These are phyloP conservation scores for Platycercus adscitus DNA, from an alignment of 2,113 vertebrate genomes.

Conservation along the genomic window DNA sequence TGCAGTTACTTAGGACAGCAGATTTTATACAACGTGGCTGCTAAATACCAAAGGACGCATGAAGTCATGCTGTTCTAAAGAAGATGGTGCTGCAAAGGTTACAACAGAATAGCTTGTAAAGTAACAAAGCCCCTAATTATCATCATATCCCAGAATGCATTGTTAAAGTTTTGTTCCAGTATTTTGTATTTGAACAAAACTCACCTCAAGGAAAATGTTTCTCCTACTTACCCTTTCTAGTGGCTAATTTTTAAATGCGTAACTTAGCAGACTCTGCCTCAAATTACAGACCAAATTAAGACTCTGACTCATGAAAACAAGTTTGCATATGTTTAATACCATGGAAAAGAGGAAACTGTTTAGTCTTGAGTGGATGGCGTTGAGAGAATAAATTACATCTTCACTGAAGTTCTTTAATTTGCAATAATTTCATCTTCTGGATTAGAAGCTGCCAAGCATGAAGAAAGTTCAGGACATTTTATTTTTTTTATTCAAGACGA, in stretches of 20 bases:
- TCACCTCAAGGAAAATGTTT: background rate
- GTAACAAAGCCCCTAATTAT: background rate
- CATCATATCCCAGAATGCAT: background rate
- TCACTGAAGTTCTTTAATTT: background rate
- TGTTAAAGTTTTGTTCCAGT: background rate
- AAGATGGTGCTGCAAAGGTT: background rate
- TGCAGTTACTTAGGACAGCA: background rate
- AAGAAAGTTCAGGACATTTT: background rate
- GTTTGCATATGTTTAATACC: background rate
- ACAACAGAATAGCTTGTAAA: background rate
- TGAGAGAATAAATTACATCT: background rate
- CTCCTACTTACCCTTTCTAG: background rate
- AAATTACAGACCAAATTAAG: background rate
- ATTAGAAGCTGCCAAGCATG: background rate
- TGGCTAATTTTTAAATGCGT: constrained; percentile 48
- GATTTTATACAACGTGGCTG: background rate
- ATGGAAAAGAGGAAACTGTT: background rate
- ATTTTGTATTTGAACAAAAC: background rate
- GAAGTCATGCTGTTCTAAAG: background rate
- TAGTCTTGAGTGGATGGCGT: background rate
- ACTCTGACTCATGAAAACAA: background rate
- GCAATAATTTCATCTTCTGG: background rate
- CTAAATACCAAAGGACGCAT: background rate
- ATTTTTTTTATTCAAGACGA: background rate
- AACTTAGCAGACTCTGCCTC: constrained; percentile 8